Base-by-base conservation (phyloP, 2,113 vertebrate genomes). In the Malurus alboscapulatus region DNA sequence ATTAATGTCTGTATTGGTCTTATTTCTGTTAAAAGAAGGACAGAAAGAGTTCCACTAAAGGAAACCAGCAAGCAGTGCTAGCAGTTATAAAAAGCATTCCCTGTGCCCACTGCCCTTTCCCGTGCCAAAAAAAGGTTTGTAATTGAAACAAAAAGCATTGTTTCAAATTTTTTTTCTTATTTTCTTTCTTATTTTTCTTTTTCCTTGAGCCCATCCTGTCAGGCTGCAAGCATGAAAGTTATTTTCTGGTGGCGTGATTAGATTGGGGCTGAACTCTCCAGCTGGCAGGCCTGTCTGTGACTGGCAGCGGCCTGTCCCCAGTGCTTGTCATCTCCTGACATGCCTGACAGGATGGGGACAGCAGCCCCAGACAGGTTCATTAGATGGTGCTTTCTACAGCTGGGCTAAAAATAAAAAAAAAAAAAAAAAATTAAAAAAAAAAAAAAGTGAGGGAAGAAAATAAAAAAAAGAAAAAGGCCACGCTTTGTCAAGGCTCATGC, bases 331-430 rank as follows among this genome's bases (percentile, higher is more conserved):
- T 98, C 98, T 98, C 98, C 98, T 99, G 99, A 99, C 99, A 98
- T 98, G 98, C 98, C 98, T 99, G 99, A 99, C 99, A 99, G 99
- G 99, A 99, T 98, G 98, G 98, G 99, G 99, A 99, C 99, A 98
- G 99, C 98, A 98, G 98, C 98, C 97, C 98, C 98, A 99, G 99
- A 99, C 99, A 99, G 99, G 99, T 99, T 99, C 99, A 99, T 99
- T 99, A 99, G 99, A 99, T 98, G 98, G 98, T 98, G 98, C 98
- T 99, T 99, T 98, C 98, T 98, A 98, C 99, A 99, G 99, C 99
- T 99, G 98, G 98, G 98, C 98, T 98, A 98, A 97, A 98, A 97
- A 97, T 89, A 97, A 92, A 48, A 67, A 73, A 65, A 87, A 20
- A 47, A 72, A 94, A 85, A 93, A 73, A 36, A 36, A 36, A 36